These are phyloP conservation scores for Morus bassanus DNA, from an alignment of 2,797 vertebrate genomes.

Conservation along the genomic window DNA sequence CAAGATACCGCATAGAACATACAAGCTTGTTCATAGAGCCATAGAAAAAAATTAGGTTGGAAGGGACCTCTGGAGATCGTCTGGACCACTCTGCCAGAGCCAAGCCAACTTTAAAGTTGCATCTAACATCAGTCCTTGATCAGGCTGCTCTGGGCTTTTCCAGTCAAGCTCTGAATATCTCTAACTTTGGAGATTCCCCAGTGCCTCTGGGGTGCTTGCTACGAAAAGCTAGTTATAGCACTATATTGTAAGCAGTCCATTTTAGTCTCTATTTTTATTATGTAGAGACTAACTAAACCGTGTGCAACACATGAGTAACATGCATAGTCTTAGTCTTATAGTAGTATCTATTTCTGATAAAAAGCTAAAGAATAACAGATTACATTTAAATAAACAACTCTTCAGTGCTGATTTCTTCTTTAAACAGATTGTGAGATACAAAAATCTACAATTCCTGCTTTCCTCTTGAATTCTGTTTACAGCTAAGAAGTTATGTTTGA, in stretches of 20 bases:
- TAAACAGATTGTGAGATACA: not conserved
- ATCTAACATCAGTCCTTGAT: not conserved
- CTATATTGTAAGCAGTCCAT: not conserved
- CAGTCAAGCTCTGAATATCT: not conserved
- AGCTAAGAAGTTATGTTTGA: not conserved
- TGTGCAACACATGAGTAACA: not conserved
- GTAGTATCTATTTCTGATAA: not conserved
- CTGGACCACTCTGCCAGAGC: not conserved
- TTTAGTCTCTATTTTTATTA: not conserved
- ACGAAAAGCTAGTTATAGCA: not conserved
- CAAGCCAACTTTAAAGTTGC: not conserved
- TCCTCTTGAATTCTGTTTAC: not conserved
- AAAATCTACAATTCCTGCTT: not conserved
- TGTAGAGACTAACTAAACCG: not conserved
- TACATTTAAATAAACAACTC: not conserved
- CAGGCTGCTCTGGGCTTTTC: not conserved
- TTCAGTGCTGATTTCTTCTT: not conserved
- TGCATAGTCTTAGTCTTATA: rapidly evolving
- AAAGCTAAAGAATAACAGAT: not conserved
- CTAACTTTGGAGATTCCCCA: not conserved
- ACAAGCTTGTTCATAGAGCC: not conserved
- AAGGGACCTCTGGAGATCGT: not conserved
- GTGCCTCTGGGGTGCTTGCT: not conserved
- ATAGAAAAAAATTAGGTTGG: not conserved
- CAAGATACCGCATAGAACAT: not conserved